Percentiles rank a stretch among this genome's conserved stretches.
phyloP scores from a whole-genome alignment of 2,113 vertebrate species.

The Apus apus region DNA sequence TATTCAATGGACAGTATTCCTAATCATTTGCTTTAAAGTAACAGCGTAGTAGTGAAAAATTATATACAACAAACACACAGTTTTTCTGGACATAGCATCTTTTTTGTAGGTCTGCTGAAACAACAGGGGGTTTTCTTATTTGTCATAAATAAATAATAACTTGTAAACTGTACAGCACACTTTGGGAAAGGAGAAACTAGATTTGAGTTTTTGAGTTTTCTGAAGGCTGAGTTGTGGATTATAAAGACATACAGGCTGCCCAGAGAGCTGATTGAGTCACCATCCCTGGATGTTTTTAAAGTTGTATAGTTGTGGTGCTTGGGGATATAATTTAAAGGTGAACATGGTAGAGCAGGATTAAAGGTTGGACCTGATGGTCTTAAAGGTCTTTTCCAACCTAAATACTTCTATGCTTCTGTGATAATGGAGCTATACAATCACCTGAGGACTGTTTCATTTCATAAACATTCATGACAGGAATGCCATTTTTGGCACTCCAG shows the following conservation, averaged over 20 bases:
- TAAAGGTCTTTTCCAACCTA: too few relatives aligned
- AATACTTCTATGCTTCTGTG: neutral
- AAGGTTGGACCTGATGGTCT: too few relatives aligned
- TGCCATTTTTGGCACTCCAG: neutral
- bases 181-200: neutral
- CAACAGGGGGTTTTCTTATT: neutral
- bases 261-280: too few relatives aligned
- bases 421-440: neutral
- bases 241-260: neutral
- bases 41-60: neutral
- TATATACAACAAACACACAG: neutral
- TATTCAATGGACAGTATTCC: neutral
- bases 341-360: too few relatives aligned
- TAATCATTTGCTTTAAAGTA: neutral
- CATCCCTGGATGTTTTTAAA: too few relatives aligned
- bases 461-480: neutral
- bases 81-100: neutral
- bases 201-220: conserved; percentile 35
- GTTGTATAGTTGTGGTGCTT: too few relatives aligned
- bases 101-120: neutral
- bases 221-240: conserved; percentile 14
- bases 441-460: neutral
- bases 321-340: too few relatives aligned
- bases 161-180: neutral
- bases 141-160: neutral